Conservation (phyloP, 2,113 vertebrate genomes). For the Oryctolagus cuniculus region mOryCun1.1 NC_091432.1:223719501-223720000, state of each 20-base stretch:
- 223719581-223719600: not conserved
- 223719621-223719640: not conserved
- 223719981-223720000: conserved; percentile 12
- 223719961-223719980: conserved; percentile 39
- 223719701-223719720: not conserved
- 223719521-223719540: not conserved
- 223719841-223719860: not conserved
- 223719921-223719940: conserved; percentile 55
- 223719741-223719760: not conserved
- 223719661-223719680: not conserved
- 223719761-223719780: not conserved
- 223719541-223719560: not conserved
- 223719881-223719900: conserved; percentile 18
- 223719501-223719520: accelerated
- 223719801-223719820: not conserved
- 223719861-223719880: not conserved
- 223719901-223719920: conserved; percentile 63
- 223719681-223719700: not conserved
- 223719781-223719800: too few species aligned
- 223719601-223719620: not conserved
- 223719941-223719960: conserved; percentile 13
- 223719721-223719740: not conserved
- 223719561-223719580: not conserved
- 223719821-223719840: not conserved
- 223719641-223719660: not conserved